Base-by-base conservation (phyloP, 2,113 vertebrate genomes). In the Ammodytes dubius region DNA sequence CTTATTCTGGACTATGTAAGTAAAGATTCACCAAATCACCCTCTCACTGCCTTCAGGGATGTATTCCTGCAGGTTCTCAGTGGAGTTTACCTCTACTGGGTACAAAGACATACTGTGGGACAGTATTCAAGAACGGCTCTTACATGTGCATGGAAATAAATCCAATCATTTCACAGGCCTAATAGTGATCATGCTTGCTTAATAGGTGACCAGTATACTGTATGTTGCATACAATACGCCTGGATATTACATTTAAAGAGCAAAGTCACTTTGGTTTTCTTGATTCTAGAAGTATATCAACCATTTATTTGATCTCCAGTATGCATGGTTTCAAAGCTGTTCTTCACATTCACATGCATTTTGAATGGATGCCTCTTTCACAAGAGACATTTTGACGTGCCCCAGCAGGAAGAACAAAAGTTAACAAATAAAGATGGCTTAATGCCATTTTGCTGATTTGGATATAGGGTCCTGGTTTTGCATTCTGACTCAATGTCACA, bases 251-350 rank as follows among this genome's bases (percentile, higher is more conserved):
- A 72, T 85, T 65, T 37, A 70, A 50, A 77, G 68, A 86, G 37
- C 53, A 73, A 76, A 80, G 63, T 73, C 53, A 74, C 27, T 80
- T 72, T 66, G 15, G 73, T 60, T 79, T 77, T 69, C 54, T 65
- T 67, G 19, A 37, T 10, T 67, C 46, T 9, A 43, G 2, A 59
- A 79, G 75, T 82, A 70, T 89, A 87, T 85, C 10, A 45, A 58
- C 69, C 46, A 39, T 61, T 86, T 65, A 53, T 79, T 79, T 87
- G 57, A 81, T 40, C 19, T 69, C 15, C 45, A 72, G 54, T 43
- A 45, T 74, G 46, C 7, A 37, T 83, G 71, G 27, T 64, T 70
- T 82, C 12, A 79, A 50, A 43, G 57, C 66, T 14, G n/a, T 78
- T 69, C 70, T 12, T 71, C 53, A 53, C 17, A 19, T 68, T 75